Evolutionary conservation across 2,113 vertebrate species (phyloP), one percentile per base, ranked within the genome.

Genomic region (Struthidea cinerea): DNA sequence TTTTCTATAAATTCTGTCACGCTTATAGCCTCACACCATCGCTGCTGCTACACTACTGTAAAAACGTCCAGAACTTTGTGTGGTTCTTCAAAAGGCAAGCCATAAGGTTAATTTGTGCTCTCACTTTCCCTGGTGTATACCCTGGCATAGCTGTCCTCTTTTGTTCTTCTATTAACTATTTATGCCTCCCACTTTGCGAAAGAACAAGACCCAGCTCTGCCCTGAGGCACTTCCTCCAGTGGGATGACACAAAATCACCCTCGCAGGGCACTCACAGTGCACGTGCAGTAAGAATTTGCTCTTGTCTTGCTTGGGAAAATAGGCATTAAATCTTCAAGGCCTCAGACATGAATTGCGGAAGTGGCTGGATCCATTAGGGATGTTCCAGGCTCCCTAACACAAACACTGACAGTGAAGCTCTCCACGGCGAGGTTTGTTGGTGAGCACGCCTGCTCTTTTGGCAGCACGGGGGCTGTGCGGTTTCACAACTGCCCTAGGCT

Each of bases 401-500:
- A 13, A 79, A 15, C 39, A 7, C 47, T 55, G 20, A 6, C 13
- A 61, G 60, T 0, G 3, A n/a, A 78, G 69, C 73, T 64, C 28
- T 24, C 32, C 46, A 22, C 2, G 0, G 44, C 1, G 1, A 49
- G 30, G 56, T 32, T 26, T 47, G 28, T 57, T 5, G 11, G 37
- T 1, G 12, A 56, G 56, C 60, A 21, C 2, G 13, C 37, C 7
- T 1, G 10, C 67, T 88, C 39, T 52, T 70, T 41, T 16, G 0
- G 76, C 85, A 73, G 53, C 89, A 41, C 4, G 0, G 65, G 35
- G 60, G 16, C 84, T 33, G n/a, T 41, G 82, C 1, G 3, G 39
- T 94, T 96, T 93, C 90, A 84, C 95, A 93, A 81, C 85, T 46
- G 82, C 71, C 82, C 95, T 19, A 59, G 57, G 63, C 67, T 90